phyloP scores from a whole-genome alignment of 2,888 invertebrate genomes.

The Platycheirus rosarum region DNA sequence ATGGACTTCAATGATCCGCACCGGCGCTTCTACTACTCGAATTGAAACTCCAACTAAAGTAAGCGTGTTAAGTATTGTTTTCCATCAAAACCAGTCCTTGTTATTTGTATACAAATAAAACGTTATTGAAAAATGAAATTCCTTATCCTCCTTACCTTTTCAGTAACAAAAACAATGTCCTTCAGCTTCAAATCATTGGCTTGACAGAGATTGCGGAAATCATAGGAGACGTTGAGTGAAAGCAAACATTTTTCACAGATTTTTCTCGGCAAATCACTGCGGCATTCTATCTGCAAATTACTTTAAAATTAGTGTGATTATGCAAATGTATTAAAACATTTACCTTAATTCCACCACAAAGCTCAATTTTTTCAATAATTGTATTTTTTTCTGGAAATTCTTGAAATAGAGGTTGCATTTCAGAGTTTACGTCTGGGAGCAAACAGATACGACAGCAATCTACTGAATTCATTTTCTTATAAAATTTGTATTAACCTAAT shows the following conservation, averaged over 20 bases:
- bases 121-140: no score
- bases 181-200: slow-evolving; percentile 77
- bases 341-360: slow-evolving; percentile 80
- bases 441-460: slow-evolving; percentile 80
- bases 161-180: slow-evolving; percentile 13
- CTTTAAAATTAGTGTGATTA: background rate
- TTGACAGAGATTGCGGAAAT: slow-evolving; percentile 80
- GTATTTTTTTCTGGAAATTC: slow-evolving; percentile 75
- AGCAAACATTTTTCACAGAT: slow-evolving; percentile 79
- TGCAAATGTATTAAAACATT: background rate
- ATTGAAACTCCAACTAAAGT: no score
- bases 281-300: slow-evolving; percentile 77
- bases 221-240: slow-evolving; percentile 77
- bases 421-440: slow-evolving; percentile 76
- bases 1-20: no score
- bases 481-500: no score
- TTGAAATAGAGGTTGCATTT: slow-evolving; percentile 77
- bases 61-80: no score
- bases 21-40: no score
- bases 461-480: slow-evolving; percentile 44
- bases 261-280: slow-evolving; percentile 79
- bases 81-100: no score
- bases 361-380: slow-evolving; percentile 79
- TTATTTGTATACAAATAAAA: no score
- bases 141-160: no score